Evolutionary conservation across 1,140 invertebrate species (phyloP), one percentile per base, ranked within the genome.

Genomic region (Telenomus remus): DNA sequence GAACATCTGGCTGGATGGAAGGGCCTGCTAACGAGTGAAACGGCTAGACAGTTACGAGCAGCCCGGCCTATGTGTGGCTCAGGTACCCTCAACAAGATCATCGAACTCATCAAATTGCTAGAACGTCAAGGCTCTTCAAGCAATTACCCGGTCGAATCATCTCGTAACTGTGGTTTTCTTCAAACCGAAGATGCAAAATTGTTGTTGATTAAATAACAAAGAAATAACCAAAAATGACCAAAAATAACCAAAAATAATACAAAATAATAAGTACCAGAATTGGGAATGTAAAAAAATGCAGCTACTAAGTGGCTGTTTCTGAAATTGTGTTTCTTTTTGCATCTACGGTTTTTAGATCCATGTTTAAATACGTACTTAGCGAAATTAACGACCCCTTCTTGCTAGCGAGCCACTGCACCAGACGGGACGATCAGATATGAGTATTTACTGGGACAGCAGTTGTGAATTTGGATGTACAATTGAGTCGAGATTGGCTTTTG

Each of bases 41-140:
- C 83, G 78, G 84, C 84, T 82, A 86, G 83, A 83, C 84, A 86
- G 85, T 86, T 86, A 79, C 84, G 84, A 85, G 85, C 85, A 85
- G 84, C 85, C 66, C 84, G 85, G 84, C 85, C 84, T 78, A 84
- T 84, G 85, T 84, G 85, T 85, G 85, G 84, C 83, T 85, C 85
- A 87, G 85, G 85, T 87, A 87, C 85, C 85, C 84, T 86, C 85
- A 81, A 81, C 82, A 78, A 79, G 70, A 79, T 80, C 74, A 79
- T 74, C 74, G 72, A 81, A 79, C 78, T 80, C 80, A 65, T 56
- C 73, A 71, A 70, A 77, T 73, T 68, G 70, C 70, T 72, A 75
- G 77, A 75, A 76, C 73, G 48, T 51, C 68, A 63, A 64, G 72
- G 68, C 72, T 72, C 77, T 79, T 75, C 72, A 68, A 69, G 73